phyloP scores from a whole-genome alignment of 2,797 vertebrate species.

The Columba guinea region DNA sequence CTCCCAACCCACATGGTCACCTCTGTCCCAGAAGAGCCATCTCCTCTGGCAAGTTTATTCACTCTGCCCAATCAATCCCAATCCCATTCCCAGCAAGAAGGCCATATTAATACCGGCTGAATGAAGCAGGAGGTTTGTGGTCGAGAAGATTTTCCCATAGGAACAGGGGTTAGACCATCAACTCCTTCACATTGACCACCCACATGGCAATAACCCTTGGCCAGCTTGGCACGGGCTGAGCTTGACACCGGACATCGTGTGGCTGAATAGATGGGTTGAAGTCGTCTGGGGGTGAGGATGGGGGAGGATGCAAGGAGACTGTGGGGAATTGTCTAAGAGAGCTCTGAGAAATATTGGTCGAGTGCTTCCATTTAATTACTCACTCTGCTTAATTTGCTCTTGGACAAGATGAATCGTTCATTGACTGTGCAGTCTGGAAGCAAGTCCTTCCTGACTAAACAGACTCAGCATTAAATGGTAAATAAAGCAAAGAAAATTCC shows the following conservation, averaged over 20 bases:
- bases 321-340: constrained; percentile 47
- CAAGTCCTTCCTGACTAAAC: constrained; percentile 59
- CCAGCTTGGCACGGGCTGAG: not conserved
- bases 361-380: constrained; percentile 69
- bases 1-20: not conserved
- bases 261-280: constrained; percentile 21
- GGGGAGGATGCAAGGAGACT: constrained; percentile 10
- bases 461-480: constrained; percentile 36
- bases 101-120: not conserved
- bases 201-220: constrained; percentile 27
- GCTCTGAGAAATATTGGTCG: constrained; percentile 52
- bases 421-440: constrained; percentile 50
- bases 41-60: not conserved
- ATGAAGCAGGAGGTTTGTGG: not conserved
- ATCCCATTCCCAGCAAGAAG: not conserved
- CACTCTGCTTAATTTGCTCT: constrained; percentile 68
- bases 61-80: not conserved
- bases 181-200: constrained; percentile 18
- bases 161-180: constrained; percentile 13
- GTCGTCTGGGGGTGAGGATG: not conserved
- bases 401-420: constrained; percentile 66
- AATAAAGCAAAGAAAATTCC: constrained; percentile 56
- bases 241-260: not conserved
- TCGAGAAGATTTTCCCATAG: constrained; percentile 10
- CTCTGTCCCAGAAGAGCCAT: not conserved